Base-by-base conservation (phyloP, 2,888 invertebrate genomes). In the Seira musarum region DNA sequence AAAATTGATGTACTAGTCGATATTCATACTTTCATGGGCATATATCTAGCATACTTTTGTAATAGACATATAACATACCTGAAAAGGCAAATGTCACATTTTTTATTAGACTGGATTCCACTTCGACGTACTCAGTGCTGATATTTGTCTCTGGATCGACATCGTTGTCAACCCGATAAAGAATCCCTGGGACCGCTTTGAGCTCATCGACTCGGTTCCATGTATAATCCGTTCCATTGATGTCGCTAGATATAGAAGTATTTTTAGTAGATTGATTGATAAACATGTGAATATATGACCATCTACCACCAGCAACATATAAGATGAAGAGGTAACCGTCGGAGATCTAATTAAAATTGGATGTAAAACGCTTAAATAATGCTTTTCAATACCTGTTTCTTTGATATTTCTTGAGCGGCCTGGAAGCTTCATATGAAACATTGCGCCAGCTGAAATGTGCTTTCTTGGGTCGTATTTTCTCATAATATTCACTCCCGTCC, bases 51-150 rank as follows among this genome's bases (percentile, higher is more conserved):
- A n/a, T n/a, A n/a, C n/a, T n/a, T n/a, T n/a, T n/a, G n/a, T n/a
- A n/a, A n/a, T n/a, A 53, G 13, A 53, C 15, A 53, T 17, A 8
- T 53, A 40, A 8, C 53, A 53, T 80, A 80, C 80, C 74, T 80
- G 80, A 70, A 60, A 80, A 70, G 1, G 19, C n/a, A 49, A 80
- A 25, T 2, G 80, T 70, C 6, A 35, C n/a, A 30, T 80, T 80
- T n/a, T 67, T 80, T 0, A 46, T 69, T 2, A 60, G 73, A 25
- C 63, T 79, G 30, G 19, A 19, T 22, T 60, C 61, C 30, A 80
- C 66, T 0, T 17, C 46, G n/a, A 80, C 66, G 22, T 22, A 6
- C 17, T 80, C 80, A 1, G 66, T 64, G 53, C 53, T 53, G 3
- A 30, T 30, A 30, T 53, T 17, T 3, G 6, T 53, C 6, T 53